Conservation (phyloP, 2,113 vertebrate species). For the Ifrita kowaldi region DNA sequence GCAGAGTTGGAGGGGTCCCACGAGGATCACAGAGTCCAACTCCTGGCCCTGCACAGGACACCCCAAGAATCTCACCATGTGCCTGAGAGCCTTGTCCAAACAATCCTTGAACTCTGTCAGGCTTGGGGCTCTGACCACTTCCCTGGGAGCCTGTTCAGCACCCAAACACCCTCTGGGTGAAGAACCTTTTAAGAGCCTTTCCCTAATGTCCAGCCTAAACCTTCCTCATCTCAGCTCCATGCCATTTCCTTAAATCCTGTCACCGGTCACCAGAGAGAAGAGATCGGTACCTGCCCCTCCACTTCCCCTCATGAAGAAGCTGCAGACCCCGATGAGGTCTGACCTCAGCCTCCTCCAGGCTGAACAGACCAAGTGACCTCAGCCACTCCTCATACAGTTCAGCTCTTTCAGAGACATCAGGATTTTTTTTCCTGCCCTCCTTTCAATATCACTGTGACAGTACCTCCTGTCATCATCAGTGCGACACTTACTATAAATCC, state of each 20-base stretch:
- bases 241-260: background rate
- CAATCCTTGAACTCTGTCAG: background rate
- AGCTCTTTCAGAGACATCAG: background rate
- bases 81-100: background rate
- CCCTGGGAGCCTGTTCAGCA: background rate
- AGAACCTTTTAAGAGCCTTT: background rate
- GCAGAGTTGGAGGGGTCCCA: background rate
- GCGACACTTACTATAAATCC: background rate
- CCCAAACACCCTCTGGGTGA: background rate
- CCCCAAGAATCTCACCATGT: accelerated
- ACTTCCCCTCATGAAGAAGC: background rate
- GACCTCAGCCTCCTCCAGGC: background rate
- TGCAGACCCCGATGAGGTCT: background rate
- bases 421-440: background rate
- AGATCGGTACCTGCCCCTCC: background rate
- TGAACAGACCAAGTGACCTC: background rate
- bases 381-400: background rate
- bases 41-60: background rate
- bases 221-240: background rate
- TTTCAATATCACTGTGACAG: background rate
- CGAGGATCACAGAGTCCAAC: background rate
- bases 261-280: background rate
- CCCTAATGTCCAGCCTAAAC: background rate
- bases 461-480: too few species aligned
- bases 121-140: background rate